These are phyloP conservation scores for silkworm (Bombyx mori) DNA, from an alignment of 1,140 invertebrate species.

Conservation along the genomic window ASM3026992v2 NC_085122.1:6957001-6957500, in stretches of 20 bases:
- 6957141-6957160: no score
- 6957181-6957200: no score
- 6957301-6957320: slow-evolving; percentile 46
- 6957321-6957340: slow-evolving; percentile 38
- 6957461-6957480: neutral
- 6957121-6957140: no score
- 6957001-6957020: no score
- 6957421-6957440: neutral
- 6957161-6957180: no score
- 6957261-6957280: slow-evolving; percentile 35
- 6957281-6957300: slow-evolving; percentile 68
- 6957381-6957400: neutral
- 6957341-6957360: slow-evolving; percentile 51
- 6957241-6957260: slow-evolving; percentile 19
- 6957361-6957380: slow-evolving; percentile 17
- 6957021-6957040: no score
- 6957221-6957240: slow-evolving; percentile 1
- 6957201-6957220: neutral
- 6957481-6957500: neutral
- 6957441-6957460: neutral
- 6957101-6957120: no score
- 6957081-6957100: no score
- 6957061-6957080: no score
- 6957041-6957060: no score
- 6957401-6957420: neutral